phyloP scores from a whole-genome alignment of 30 jellyfish, hydroid and myxozoan species.

The Hydractinia echinata region DNA sequence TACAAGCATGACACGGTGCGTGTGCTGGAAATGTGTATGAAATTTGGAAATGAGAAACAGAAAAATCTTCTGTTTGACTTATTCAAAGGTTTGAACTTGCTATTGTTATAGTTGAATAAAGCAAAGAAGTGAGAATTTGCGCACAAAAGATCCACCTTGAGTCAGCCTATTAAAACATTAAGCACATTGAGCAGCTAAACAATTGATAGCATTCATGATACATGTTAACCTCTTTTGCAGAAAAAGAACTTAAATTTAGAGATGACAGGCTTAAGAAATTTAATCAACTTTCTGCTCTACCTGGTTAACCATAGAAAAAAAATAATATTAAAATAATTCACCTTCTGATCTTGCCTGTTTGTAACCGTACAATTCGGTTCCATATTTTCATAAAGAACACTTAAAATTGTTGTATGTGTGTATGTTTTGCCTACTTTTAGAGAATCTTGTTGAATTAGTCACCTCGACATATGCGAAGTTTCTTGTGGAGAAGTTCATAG shows the following conservation, averaged over 20 bases:
- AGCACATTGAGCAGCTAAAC: too few relatives aligned
- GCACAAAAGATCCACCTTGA: too few relatives aligned
- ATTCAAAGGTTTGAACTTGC: constrained; percentile 37
- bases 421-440: constrained; percentile 8
- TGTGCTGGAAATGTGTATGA: constrained; percentile 74
- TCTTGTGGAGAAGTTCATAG: constrained; percentile 53
- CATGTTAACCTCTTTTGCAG: too few relatives aligned
- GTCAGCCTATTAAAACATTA: too few relatives aligned
- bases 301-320: too few relatives aligned
- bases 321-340: too few relatives aligned
- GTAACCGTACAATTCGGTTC: too few relatives aligned
- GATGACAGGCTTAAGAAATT: too few relatives aligned
- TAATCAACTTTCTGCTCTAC: too few relatives aligned
- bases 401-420: not conserved
- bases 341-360: too few relatives aligned
- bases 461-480: constrained; percentile 71
- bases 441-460: constrained; percentile 45
- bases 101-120: not conserved
- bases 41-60: constrained; percentile 66
- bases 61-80: constrained; percentile 44
- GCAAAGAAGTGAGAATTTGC: not conserved
- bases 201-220: too few relatives aligned
- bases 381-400: not conserved
- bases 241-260: too few relatives aligned
- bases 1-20: constrained; percentile 76